Base-by-base conservation (phyloP, 2,113 vertebrate genomes). In the Acanthisitta chloris region DNA sequence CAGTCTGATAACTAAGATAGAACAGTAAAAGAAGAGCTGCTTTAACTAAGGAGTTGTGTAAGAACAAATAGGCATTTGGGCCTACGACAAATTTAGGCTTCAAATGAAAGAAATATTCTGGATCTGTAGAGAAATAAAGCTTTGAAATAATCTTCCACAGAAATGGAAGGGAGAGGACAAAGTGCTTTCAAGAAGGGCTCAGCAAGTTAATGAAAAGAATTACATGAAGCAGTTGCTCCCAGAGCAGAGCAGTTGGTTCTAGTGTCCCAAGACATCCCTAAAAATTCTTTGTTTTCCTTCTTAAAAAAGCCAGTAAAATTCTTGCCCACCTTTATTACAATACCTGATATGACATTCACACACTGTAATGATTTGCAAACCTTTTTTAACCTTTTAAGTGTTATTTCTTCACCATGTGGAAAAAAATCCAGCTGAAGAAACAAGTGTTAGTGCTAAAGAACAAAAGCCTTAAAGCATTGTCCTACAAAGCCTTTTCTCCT, bases 91-190 rank as follows among this genome's bases (percentile, higher is more conserved):
- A 36, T 87, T 55, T 17, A 90, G 48, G 36, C 70, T 92, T 79
- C 64, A 11, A 91, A 88, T 76, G 48, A 85, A 92, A 79, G 34
- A 90, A 90, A 82, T 79, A 69, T 67, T 87, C 70, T 76, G 33
- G 12, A 67, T 74, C 78, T 85, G 91, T 33, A 48, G 43, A 96
- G 48, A 91, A 90, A 91, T 64, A 91, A 90, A 85, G 61, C 57
- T 87, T 88, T 28, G 2, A 91, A 94, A 87, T 28, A 71, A 67
- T 36, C 65, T 89, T 57, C 61, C 70, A 91, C 14, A 82, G 52
- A 87, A 90, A 72, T 40, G 9, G 54, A 74, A 6, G 38, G 26
- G 73, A 84, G 43, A 14, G 24, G 31, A 81, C 69, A 86, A 86
- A 90, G 10, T 43, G 16, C 43, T 92, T 89, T 84, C 33, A 74